phyloP scores from a whole-genome alignment of 2,888 invertebrate species.

The Trisateles emortualis region DNA sequence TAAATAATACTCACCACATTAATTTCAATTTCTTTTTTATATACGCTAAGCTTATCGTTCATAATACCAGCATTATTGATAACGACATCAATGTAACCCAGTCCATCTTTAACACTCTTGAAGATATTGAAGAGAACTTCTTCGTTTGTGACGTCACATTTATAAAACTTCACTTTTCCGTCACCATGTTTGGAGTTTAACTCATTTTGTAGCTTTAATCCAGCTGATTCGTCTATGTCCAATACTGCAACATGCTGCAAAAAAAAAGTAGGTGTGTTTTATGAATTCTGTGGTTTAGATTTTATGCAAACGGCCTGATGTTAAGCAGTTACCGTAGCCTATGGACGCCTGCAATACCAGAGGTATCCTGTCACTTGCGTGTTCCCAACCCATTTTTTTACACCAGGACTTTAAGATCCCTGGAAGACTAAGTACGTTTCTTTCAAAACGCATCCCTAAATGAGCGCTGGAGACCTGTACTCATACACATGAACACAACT shows the following conservation, averaged over 20 bases:
- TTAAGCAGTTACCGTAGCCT: too few species aligned
- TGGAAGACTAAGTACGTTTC: too few species aligned
- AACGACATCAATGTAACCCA: constrained; percentile 49
- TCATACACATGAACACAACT: too few species aligned
- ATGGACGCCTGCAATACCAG: too few species aligned
- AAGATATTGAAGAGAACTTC: constrained; percentile 42
- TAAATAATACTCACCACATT: constrained; percentile 55
- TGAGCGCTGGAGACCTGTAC: too few species aligned
- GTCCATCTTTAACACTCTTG: constrained; percentile 26
- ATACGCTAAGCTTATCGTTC: constrained; percentile 43
- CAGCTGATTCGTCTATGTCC: constrained; percentile 53
- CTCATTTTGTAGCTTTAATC: constrained; percentile 53
- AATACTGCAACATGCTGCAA: constrained; percentile 56
- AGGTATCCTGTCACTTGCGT: too few species aligned
- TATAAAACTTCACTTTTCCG: constrained; percentile 55
- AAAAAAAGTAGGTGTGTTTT: too few species aligned
- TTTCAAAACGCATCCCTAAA: too few species aligned
- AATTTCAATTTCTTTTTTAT: constrained; percentile 48
- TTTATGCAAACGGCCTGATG: too few species aligned
- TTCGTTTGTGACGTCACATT: constrained; percentile 60
- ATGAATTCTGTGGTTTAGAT: too few species aligned
- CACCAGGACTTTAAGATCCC: too few species aligned
- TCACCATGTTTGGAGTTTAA: constrained; percentile 54
- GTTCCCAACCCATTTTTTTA: too few species aligned
- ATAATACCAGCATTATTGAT: constrained; percentile 56